Base-by-base conservation (phyloP, 2,888 invertebrate genomes). In the Agriopis aurantiaria region DNA sequence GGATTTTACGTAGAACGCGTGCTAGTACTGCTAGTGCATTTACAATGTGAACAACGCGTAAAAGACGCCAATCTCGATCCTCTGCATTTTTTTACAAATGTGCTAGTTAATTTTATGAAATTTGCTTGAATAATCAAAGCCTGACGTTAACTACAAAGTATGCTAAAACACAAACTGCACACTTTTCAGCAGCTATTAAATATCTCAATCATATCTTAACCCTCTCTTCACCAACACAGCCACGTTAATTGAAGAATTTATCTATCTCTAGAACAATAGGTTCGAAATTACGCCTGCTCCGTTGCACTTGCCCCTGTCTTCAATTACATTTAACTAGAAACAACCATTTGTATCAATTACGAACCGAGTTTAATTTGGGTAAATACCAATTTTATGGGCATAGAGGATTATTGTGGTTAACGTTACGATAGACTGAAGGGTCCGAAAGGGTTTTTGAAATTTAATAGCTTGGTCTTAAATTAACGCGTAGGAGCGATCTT, bases 341-440 rank as follows among this genome's bases (percentile, higher is more conserved):
- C 89, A 88, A 82, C 92, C 92, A 93, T 94, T 93, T 91, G 87
- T 94, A 89, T 93, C 93, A 94, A 93, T 94, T 93, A 91, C 86
- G 84, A 79, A 75, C 84, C 80, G 82, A 86, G 85, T 87, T 93
- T 91, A 92, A 93, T 93, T 93, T 91, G 85, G 90, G 88, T 90
- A 91, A 92, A 93, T 91, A 92, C 88, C 91, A 91, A 91, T 92
- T 92, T 91, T 91, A 92, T 90, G 91, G 91, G 78, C 82, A 84
- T 81, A 82, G 80, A 85, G 82, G 88, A 88, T 89, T 87, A 88
- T 87, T 89, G 87, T 88, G 88, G 89, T 85, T 81, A 78, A 75
- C 80, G 77, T 79, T 75, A 84, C 74, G 71, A 76, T 76, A 78
- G 72, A 73, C 73, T 75, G 73, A 82, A 82, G 83, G 84, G 80